phyloP scores from a whole-genome alignment of 2,888 invertebrate species.

The Hydriomena furcata region DNA sequence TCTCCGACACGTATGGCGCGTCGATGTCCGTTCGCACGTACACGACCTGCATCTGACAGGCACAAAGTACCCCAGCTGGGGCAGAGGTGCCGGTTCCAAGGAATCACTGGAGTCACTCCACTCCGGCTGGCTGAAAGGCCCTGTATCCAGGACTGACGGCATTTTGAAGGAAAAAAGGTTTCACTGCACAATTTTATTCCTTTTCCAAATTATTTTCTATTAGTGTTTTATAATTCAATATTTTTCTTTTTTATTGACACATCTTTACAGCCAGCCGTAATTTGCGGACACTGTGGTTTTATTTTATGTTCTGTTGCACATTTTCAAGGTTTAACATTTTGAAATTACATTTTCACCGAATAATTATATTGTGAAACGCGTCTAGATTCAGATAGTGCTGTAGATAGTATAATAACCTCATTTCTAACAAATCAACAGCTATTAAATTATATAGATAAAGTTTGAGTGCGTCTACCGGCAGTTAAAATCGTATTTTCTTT shows the following conservation, averaged over 20 bases:
- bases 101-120: conserved; percentile 79
- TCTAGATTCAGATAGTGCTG: conserved; percentile 34
- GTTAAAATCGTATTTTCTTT: conserved; percentile 58
- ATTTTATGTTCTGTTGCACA: conserved; percentile 5
- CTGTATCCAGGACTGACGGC: conserved; percentile 69
- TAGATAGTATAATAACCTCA: conserved; percentile 49
- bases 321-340: conserved; percentile 23
- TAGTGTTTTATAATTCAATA: neutral
- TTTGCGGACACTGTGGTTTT: conserved; percentile 10
- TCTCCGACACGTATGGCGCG: conserved; percentile 76
- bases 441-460: conserved; percentile 45
- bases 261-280: neutral
- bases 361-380: conserved; percentile 33
- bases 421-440: conserved; percentile 51
- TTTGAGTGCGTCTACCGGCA: conserved; percentile 60
- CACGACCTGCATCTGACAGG: conserved; percentile 73
- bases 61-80: conserved; percentile 85
- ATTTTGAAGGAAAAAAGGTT: conserved; percentile 41
- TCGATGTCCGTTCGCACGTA: conserved; percentile 61
- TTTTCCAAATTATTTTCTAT: conserved; percentile 8
- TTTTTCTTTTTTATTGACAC: neutral
- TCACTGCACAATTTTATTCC: conserved; percentile 9
- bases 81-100: conserved; percentile 66
- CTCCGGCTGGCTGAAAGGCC: conserved; percentile 74
- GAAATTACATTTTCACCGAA: conserved; percentile 26